Conservation (phyloP, 2,888 invertebrate species). For the Plagodis dolabraria region DNA sequence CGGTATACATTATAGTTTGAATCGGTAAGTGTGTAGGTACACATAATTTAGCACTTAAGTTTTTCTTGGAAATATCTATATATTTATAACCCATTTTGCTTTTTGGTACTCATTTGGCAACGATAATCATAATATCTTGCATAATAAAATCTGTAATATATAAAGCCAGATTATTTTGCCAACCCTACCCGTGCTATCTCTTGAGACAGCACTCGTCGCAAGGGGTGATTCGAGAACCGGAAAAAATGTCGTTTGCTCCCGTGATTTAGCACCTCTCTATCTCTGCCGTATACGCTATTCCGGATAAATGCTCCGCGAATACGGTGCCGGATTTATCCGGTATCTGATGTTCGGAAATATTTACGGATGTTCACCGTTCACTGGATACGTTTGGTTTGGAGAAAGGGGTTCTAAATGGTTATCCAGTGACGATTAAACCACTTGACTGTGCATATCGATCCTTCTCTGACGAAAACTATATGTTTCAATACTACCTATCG, state of each 20-base stretch:
- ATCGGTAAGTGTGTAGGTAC: too few relatives aligned
- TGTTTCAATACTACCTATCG: too few relatives aligned
- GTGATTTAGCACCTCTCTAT: conserved; percentile 73
- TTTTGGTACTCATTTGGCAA: too few relatives aligned
- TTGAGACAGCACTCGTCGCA: conserved; percentile 71
- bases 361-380: conserved; percentile 5
- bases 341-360: conserved; percentile 7
- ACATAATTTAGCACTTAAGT: too few relatives aligned
- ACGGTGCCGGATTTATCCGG: conserved; percentile 16
- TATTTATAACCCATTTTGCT: too few relatives aligned
- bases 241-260: conserved; percentile 74
- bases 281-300: conserved; percentile 12
- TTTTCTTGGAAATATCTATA: too few relatives aligned
- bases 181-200: conserved; percentile 67
- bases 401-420: background rate
- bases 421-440: too few relatives aligned
- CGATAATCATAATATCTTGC: too few relatives aligned
- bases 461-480: too few relatives aligned
- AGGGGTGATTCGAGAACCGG: conserved; percentile 64
- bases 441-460: too few relatives aligned
- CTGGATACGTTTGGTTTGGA: conserved; percentile 3
- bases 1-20: too few relatives aligned
- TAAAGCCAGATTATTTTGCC: conserved; percentile 41
- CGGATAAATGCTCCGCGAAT: conserved; percentile 10
- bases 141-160: background rate